Evolutionary conservation across 2,797 vertebrate species (phyloP).

Genomic region (Gadopsis bispinosus): DNA sequence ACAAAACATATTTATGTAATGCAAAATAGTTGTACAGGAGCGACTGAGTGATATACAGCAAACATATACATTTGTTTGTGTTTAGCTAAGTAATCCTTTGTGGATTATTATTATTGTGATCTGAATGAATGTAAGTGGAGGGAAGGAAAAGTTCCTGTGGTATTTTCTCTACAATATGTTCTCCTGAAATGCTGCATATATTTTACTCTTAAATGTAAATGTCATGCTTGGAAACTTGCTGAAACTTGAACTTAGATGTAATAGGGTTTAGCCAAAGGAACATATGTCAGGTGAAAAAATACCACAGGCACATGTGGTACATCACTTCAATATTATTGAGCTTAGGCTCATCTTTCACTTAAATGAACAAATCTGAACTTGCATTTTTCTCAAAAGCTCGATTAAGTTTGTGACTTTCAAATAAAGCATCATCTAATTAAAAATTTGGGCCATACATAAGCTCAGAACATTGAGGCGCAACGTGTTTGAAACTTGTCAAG

Average conservation of each 20-base stretch:
- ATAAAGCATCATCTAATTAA: constrained; percentile 49
- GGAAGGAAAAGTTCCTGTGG: neutral
- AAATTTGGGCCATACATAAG: constrained; percentile 30
- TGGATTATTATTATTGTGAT: neutral
- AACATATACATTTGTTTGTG: neutral
- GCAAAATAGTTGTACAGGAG: neutral
- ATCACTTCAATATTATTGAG: constrained; percentile 8
- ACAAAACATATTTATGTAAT: neutral
- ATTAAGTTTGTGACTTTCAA: constrained; percentile 49
- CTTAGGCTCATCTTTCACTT: constrained; percentile 1
- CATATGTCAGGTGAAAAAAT: constrained; percentile 3
- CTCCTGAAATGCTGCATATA: neutral
- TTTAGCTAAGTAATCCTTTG: neutral
- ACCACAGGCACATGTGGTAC: neutral
- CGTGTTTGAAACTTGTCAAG: constrained; percentile 65
- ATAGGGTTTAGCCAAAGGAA: constrained; percentile 16
- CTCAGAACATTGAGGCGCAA: constrained; percentile 35
- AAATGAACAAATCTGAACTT: constrained; percentile 11
- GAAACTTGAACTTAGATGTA: constrained; percentile 18
- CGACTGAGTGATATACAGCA: neutral
- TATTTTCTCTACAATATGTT: neutral
- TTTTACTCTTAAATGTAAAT: constrained; percentile 9
- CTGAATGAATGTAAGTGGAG: neutral
- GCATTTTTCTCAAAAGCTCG: constrained; percentile 19
- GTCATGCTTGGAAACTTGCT: neutral